A percentile compares a stretch with the other conserved stretches of the same genome.
Evolutionary conservation across 2,797 vertebrate genomes (phyloP).

Genomic region (Myotis planiceps): DNA sequence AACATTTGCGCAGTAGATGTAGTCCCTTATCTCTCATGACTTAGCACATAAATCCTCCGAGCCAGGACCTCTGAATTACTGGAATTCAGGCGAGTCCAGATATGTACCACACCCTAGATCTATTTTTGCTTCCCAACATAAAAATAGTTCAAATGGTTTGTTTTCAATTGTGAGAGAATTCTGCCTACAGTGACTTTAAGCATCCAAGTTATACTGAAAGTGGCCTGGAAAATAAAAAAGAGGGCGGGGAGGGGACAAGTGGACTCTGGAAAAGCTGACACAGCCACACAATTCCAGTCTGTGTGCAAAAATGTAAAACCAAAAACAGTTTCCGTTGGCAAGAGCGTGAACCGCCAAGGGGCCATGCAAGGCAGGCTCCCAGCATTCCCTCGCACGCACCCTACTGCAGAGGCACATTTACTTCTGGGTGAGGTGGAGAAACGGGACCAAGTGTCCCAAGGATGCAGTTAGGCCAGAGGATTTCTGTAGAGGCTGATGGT

Average conservation of each 20-base stretch:
- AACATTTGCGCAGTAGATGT: neutral
- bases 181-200: slow-evolving; percentile 64
- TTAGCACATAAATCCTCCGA: slow-evolving; percentile 41
- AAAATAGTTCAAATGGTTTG: slow-evolving; percentile 73
- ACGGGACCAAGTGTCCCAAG: neutral
- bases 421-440: neutral
- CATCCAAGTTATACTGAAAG: slow-evolving; percentile 62
- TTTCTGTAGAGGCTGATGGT: accelerated
- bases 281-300: neutral
- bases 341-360: neutral
- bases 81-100: slow-evolving; percentile 39
- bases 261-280: slow-evolving; percentile 38
- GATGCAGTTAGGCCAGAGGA: neutral
- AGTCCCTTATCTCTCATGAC: neutral
- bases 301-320: slow-evolving; percentile 20
- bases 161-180: slow-evolving; percentile 77
- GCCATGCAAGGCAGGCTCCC: neutral
- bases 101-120: slow-evolving; percentile 42
- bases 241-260: neutral
- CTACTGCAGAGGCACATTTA: neutral
- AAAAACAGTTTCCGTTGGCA: neutral
- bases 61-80: slow-evolving; percentile 43
- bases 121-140: slow-evolving; percentile 68
- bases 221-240: neutral
- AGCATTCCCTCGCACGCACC: neutral